phyloP scores from a whole-genome alignment of 2,888 invertebrate genomes.

The Trichopria drosophilae region DNA sequence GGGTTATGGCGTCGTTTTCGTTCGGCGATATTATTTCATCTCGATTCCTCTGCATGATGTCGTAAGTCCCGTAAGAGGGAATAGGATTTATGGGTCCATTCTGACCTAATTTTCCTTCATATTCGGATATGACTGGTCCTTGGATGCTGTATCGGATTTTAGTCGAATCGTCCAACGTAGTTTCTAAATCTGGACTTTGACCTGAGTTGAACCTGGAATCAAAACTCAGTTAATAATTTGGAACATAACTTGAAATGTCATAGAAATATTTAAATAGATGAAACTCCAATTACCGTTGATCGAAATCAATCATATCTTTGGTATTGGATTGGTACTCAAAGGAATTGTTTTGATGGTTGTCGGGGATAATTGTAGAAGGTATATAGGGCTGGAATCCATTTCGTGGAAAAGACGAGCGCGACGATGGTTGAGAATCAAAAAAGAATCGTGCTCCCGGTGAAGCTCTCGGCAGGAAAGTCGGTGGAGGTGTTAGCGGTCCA shows the following conservation, averaged over 20 bases:
- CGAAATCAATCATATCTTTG: not conserved
- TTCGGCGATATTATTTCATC: too few species aligned
- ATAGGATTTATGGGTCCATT: slow-evolving; percentile 25
- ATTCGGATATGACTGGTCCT: slow-evolving; percentile 37
- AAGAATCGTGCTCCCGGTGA: not conserved
- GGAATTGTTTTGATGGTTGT: not conserved
- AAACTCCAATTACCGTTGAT: too few species aligned
- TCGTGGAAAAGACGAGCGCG: too few species aligned
- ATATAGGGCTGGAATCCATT: not conserved
- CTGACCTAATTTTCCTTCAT: slow-evolving; percentile 34
- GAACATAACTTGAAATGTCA: too few species aligned
- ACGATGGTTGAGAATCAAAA: not conserved
- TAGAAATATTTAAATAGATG: too few species aligned
- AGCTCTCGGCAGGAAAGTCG: slow-evolving; percentile 36
- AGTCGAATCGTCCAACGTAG: slow-evolving; percentile 27
- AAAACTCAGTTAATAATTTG: too few species aligned
- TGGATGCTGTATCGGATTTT: slow-evolving; percentile 43
- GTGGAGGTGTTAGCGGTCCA: slow-evolving; percentile 52
- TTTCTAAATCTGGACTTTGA: too few species aligned
- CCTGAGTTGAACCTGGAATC: too few species aligned
- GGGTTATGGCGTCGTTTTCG: slow-evolving; percentile 39
- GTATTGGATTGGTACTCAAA: not conserved
- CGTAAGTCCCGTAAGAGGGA: slow-evolving; percentile 43
- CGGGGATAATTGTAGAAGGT: not conserved
- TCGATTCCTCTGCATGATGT: slow-evolving; percentile 40